Percentiles rank a stretch among this genome's conserved stretches.
Evolutionary conservation across 2,888 invertebrate species (phyloP).

Genomic region (Rhagophthalmus giganteus): DNA sequence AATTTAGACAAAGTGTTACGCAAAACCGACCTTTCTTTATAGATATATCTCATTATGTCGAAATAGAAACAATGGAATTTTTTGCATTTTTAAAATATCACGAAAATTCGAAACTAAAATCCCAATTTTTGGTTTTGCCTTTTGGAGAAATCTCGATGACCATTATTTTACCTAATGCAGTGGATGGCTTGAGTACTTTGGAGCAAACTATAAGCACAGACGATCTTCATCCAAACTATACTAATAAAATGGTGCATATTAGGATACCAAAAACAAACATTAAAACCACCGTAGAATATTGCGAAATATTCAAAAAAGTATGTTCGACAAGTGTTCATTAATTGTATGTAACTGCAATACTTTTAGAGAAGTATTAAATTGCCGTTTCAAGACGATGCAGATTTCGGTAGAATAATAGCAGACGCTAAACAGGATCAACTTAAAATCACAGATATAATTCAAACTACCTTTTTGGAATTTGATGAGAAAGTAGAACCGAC

Average conservation of each 20-base stretch:
- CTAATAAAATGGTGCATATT: background rate
- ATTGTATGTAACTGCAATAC: background rate
- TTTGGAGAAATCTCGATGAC: constrained; percentile 33
- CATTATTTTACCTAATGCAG: constrained; percentile 25
- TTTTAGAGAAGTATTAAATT: background rate
- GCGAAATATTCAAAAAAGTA: constrained; percentile 1
- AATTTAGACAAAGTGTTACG: constrained; percentile 32
- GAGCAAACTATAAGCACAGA: background rate
- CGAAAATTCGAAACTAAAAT: constrained; percentile 40
- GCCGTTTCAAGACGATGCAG: constrained; percentile 3
- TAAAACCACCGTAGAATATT: background rate
- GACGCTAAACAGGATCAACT: constrained; percentile 12
- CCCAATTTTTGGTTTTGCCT: constrained; percentile 45
- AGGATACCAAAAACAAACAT: constrained; percentile 3
- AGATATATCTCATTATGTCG: constrained; percentile 32
- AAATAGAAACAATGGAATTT: constrained; percentile 45
- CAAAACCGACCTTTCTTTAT: constrained; percentile 39
- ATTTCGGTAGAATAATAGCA: constrained; percentile 54
- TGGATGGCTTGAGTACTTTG: background rate
- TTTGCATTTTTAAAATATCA: constrained; percentile 41
- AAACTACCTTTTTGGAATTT: constrained; percentile 12
- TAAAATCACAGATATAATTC: constrained; percentile 13
- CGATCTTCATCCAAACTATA: background rate
- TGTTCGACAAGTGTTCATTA: no score
- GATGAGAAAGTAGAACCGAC: constrained; percentile 4